Percentiles rank a stretch among this genome's conserved stretches.
Conservation (phyloP, 1,140 invertebrate genomes). For the Macrosteles quadrilineatus region DNA sequence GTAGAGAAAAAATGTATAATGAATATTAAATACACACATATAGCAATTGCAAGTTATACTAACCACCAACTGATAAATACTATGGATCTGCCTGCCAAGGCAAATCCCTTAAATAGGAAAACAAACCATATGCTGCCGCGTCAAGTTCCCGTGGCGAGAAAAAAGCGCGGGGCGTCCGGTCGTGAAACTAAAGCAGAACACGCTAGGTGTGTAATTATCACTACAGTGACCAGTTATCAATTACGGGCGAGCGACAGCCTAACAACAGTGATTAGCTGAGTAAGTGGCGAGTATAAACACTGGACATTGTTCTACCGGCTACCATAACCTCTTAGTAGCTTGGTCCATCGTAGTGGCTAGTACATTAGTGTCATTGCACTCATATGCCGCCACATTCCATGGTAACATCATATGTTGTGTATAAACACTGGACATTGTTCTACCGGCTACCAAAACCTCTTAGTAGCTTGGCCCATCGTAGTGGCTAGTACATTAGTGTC, state of each 20-base stretch:
- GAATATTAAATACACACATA: too few relatives aligned
- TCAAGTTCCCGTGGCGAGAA: neutral
- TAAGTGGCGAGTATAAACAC: conserved; percentile 11
- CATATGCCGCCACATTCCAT: neutral
- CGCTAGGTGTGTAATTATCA: conserved; percentile 14
- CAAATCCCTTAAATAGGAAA: too few relatives aligned
- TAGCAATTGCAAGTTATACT: too few relatives aligned
- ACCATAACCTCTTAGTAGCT: neutral
- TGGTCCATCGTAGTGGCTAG: neutral
- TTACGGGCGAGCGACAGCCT: conserved; percentile 15
- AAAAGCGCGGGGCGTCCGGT: conserved; percentile 8
- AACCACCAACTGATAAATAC: too few relatives aligned
- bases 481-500: conserved; percentile 11
- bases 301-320: conserved; percentile 4
- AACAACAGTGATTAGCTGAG: conserved; percentile 15
- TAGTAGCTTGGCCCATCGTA: too few relatives aligned
- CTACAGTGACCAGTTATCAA: conserved; percentile 14
- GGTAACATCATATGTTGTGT: neutral
- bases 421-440: conserved; percentile 14
- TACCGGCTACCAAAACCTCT: neutral
- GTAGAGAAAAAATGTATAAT: too few relatives aligned
- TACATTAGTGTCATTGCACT: conserved; percentile 21
- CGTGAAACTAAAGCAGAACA: conserved; percentile 18
- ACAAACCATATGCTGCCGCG: too few relatives aligned
- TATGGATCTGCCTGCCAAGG: too few relatives aligned